Base-by-base conservation (phyloP, 2,113 vertebrate genomes). In the Paracanthobrama guichenoti region DNA sequence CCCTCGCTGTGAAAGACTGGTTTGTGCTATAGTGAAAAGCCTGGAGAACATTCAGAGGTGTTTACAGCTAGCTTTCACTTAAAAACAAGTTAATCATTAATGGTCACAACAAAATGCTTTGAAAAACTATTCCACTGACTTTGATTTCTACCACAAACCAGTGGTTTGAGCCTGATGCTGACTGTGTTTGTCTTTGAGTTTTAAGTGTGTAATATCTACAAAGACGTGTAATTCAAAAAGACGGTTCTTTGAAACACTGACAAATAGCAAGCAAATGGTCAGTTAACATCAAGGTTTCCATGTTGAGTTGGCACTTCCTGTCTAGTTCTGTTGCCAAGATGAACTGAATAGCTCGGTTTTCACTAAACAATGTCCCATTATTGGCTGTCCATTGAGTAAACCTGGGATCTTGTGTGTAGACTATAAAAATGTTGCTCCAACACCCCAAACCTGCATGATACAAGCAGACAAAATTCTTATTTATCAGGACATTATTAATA, bases 261-360 rank as follows among this genome's bases (percentile, higher is more conserved):
- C 55, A 26, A 75, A 62, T 50, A 39, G 59, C 59, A 62, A 31
- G 44, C 57, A 84, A 76, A 64, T 72, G 80, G 55, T 74, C 53
- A 20, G 28, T 83, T 89, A 87, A 88, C 76, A 69, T 83, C 73
- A 39, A 73, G 80, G 90, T 90, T 92, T 84, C 57, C 84, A 69
- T 74, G 85, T 87, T 86, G 75, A 87, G 86, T 86, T 94, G 93
- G 91, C 88, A 86, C 10, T 3, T 72, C 83, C 79, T 62, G 74
- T 73, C 64, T 69, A 12, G 35, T 60, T 35, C 59, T 31, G 78
- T 83, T 89, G 89, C 89, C 90, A 91, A 88, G 53, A 64, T 66
- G 86, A 85, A 86, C 39, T 92, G 90, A 94, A 93, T 88, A 86
- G 88, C 53, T 46, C 35, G 78, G 89, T 82, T 89, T 83, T 93